Base-by-base conservation (phyloP, 2,888 invertebrate species). In the Notodonta ziczac region DNA sequence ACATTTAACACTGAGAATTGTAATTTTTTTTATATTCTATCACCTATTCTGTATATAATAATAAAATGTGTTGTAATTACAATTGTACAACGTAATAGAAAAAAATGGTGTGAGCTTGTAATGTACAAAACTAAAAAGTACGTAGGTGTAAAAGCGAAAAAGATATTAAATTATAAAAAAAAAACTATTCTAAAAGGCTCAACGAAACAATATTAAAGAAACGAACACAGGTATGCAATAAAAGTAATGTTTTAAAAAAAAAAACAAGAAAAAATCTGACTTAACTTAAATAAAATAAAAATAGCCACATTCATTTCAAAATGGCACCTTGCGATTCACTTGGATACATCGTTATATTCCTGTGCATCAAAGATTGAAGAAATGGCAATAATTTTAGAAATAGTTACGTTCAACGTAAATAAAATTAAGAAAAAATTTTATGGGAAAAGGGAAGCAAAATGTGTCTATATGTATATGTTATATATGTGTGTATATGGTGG, bases 1-100 rank as follows among this genome's bases (percentile, higher is more conserved):
- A 93, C 93, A 91, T 93, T 91, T 87, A 92, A 93, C 92, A 93
- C 86, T 91, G 91, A 91, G 91, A 91, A 87, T 89, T 89, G 88
- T 88, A 88, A 87, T 84, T 85, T 35, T 73, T 66, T 86, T 87
- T 84, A 86, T 83, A 85, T 81, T 83, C 86, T 91, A 88, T 89
- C 87, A 86, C 78, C 86, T 92, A 91, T 87, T 86, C 85, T 86
- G 82, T 87, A 85, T 85, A 83, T 83, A 76, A 85, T 85, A 83
- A 79, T 83, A 80, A 24, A 24, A 84, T 82, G 83, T 86, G 84
- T 84, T 80, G 76, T 86, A 84, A 84, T 87, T 87, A 89, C 86
- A 86, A 85, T 84, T 85, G 85, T 86, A 85, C 84, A 87, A 85
- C 81, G 76, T 82, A 85, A 86, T 76, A 81, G 80, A 76, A 87